phyloP scores from a whole-genome alignment of 2,797 vertebrate genomes.

The Lagocephalus sceleratus region DNA sequence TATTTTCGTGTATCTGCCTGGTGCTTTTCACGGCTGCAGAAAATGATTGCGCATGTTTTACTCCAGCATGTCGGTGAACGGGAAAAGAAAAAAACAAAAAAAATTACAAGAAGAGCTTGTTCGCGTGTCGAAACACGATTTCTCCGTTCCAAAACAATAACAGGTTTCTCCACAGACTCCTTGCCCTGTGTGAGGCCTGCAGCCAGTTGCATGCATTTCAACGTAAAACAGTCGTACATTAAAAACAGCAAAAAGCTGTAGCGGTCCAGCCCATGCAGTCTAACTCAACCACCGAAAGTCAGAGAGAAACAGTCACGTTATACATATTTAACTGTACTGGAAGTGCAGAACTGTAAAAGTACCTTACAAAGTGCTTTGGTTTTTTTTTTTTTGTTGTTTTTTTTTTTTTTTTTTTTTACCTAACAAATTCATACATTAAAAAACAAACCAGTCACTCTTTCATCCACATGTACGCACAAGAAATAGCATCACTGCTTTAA shows the following conservation, averaged over 20 bases:
- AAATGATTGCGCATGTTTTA: constrained; percentile 52
- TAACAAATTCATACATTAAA: constrained; percentile 48
- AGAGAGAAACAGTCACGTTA: constrained; percentile 43
- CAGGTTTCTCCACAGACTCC: constrained; percentile 31
- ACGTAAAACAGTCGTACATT: constrained; percentile 13
- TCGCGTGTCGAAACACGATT: constrained; percentile 38
- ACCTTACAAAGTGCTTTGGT: constrained; percentile 74
- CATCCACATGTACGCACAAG: constrained; percentile 24
- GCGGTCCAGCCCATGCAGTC: constrained; percentile 47
- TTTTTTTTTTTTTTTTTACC: constrained; percentile 38
- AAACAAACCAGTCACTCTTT: constrained; percentile 42
- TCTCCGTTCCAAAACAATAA: constrained; percentile 30
- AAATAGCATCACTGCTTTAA: constrained; percentile 54
- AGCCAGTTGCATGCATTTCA: constrained; percentile 47
- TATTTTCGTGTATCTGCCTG: constrained; percentile 55
- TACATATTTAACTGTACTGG: constrained; percentile 53
- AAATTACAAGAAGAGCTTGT: constrained; percentile 12
- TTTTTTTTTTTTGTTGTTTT: constrained; percentile 29
- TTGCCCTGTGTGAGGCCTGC: constrained; percentile 33
- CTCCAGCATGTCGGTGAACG: constrained; percentile 49
- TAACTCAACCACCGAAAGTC: constrained; percentile 36
- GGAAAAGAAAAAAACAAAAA: background rate
- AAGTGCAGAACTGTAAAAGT: constrained; percentile 70
- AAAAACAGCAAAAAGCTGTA: constrained; percentile 25
- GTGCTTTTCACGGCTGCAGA: constrained; percentile 49